phyloP scores from a whole-genome alignment of 2,797 vertebrate species.

The Coendou prehensilis region DNA sequence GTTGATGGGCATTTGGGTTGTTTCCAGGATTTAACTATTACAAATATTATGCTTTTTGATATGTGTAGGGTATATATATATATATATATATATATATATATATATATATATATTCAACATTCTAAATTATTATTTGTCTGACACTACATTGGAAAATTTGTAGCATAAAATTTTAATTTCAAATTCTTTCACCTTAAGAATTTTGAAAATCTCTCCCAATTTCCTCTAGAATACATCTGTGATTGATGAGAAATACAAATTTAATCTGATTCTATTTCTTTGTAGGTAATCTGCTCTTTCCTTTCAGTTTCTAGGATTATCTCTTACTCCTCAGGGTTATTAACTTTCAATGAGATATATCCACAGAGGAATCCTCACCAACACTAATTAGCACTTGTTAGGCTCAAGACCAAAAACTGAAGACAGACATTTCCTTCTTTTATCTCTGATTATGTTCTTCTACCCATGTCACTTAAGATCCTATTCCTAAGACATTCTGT shows the following conservation, averaged over 20 bases:
- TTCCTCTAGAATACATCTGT: neutral
- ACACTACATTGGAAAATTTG: neutral
- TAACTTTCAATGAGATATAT: neutral
- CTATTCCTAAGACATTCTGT: neutral
- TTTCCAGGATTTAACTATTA: no score
- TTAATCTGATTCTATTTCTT: neutral
- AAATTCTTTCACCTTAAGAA: slow-evolving; percentile 5
- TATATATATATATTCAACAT: neutral
- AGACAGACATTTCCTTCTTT: neutral
- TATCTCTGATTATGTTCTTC: neutral
- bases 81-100: neutral
- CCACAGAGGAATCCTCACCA: neutral
- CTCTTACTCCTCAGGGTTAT: neutral
- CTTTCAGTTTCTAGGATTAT: neutral
- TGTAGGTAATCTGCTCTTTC: neutral
- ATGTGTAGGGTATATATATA: neutral
- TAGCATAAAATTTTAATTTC: neutral
- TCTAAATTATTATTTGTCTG: neutral
- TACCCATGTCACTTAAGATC: neutral
- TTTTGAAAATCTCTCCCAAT: neutral
- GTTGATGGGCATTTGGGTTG: no score
- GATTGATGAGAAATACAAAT: slow-evolving; percentile 50
- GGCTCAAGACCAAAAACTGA: neutral
- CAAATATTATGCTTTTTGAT: neutral
- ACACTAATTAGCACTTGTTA: neutral